Base-by-base conservation (phyloP, 2,797 vertebrate species). In the Sebastes kiyomatsui region DNA sequence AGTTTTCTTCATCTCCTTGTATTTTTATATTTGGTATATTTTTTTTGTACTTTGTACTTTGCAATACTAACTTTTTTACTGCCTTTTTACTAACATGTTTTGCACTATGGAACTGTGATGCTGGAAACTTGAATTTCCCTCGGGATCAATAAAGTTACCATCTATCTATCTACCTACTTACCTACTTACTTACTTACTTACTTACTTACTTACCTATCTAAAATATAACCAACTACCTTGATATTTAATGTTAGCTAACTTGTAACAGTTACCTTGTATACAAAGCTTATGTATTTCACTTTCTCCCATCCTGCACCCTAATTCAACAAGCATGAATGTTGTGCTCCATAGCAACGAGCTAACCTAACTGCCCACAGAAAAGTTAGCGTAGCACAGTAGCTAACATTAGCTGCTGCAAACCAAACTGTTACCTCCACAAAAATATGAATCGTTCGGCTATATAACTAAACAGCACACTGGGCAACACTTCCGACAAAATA, bases 341-440 rank as follows among this genome's bases (percentile, higher is more conserved):
- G 11, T 42, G 27, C 65, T 33, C 28, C 65, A 54, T 10, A 61
- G 2, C 61, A 67, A 6, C 20, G 23, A 68, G 67, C 61, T 73
- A 65, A 11, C 59, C 30, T 55, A 75, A 49, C 46, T 71, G 3
- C 11, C 25, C 33, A 59, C 35, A 46, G 14, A 75, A 11, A 68
- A 59, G 22, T 28, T 25, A 25, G 12, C 72, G 8, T 72, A 62
- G 56, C 72, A 30, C 70, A 62, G 56, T n/a, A 7, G 68, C 82
- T 67, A 85, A 68, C 56, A 38, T 62, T 64, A 85, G 65, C 59
- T 75, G 16, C 10, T 30, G 1, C 8, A 52, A 71, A 62, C n/a
- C 8, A 66, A 70, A 74, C 7, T 27, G 13, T 18, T 33, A 59
- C 8, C 25, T 61, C 13, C 6, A 67, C 22, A n/a, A 25, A 27